Conservation (phyloP, 2,888 invertebrate genomes). For the Hypselothyrea guttata region DNA sequence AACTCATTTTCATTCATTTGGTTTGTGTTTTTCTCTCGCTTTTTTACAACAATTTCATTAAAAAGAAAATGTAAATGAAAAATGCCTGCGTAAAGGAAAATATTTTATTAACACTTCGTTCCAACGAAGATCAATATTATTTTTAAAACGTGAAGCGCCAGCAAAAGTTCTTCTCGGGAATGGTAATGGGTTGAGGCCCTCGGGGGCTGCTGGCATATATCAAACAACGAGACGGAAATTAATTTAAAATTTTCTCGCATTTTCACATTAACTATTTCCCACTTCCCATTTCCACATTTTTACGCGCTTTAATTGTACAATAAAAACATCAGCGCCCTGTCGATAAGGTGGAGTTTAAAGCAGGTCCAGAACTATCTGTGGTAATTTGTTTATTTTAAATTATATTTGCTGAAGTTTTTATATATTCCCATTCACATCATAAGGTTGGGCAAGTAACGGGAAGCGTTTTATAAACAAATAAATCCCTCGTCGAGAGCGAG, state of each 20-base stretch:
- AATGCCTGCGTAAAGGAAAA: constrained; percentile 48
- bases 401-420: constrained; percentile 76
- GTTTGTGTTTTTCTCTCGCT: constrained; percentile 13
- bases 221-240: constrained; percentile 64
- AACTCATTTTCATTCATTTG: constrained; percentile 48
- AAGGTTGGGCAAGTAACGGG: constrained; percentile 27
- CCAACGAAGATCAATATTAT: constrained; percentile 75
- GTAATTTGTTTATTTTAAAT: constrained; percentile 72
- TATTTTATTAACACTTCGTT: constrained; percentile 74
- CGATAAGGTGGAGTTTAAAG: constrained; percentile 26
- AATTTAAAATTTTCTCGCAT: constrained; percentile 49
- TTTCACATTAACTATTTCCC: constrained; percentile 1
- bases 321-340: constrained; percentile 66
- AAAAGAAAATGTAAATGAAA: constrained; percentile 27
- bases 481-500: constrained; percentile 40
- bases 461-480: constrained; percentile 47
- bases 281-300: constrained; percentile 18
- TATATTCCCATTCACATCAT: constrained; percentile 53
- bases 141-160: constrained; percentile 69
- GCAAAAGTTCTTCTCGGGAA: constrained; percentile 32
- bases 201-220: constrained; percentile 56
- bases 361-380: constrained; percentile 40
- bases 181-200: neutral
- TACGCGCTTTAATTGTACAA: constrained; percentile 62
- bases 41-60: constrained; percentile 58